Conservation (phyloP, 1,140 invertebrate species). For the Lasaia peninsularis region DNA sequence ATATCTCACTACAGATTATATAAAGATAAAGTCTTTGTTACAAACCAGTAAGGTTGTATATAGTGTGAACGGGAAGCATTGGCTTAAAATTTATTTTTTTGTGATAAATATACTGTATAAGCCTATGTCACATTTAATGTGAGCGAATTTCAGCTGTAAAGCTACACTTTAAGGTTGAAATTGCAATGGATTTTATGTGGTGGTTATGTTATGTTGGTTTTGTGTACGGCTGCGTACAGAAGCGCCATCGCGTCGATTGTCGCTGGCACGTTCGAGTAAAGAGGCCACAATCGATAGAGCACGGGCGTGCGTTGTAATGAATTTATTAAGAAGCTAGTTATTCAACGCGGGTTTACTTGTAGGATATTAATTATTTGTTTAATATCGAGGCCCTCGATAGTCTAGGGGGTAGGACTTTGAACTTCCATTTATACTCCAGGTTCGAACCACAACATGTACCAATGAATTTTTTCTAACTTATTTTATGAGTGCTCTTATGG, state of each 20-base stretch:
- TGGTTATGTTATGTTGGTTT: slow-evolving; percentile 29
- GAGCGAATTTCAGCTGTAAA: not conserved
- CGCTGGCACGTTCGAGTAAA: slow-evolving; percentile 69
- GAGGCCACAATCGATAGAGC: slow-evolving; percentile 75
- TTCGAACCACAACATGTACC: too few relatives aligned
- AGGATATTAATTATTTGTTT: not conserved
- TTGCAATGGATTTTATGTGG: not conserved
- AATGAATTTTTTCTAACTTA: too few relatives aligned
- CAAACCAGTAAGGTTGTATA: slow-evolving; percentile 33
- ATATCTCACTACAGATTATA: slow-evolving; percentile 24
- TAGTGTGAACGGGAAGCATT: slow-evolving; percentile 33
- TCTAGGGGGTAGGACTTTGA: too few relatives aligned
- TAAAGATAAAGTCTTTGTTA: slow-evolving; percentile 19
- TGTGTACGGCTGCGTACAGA: slow-evolving; percentile 58
- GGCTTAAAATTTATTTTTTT: slow-evolving; percentile 62
- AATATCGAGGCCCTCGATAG: too few relatives aligned
- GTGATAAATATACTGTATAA: slow-evolving; percentile 33
- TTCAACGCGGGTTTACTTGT: slow-evolving; percentile 37
- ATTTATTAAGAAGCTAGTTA: slow-evolving; percentile 66
- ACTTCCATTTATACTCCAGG: too few relatives aligned
- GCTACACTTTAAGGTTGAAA: not conserved
- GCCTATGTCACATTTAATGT: slow-evolving; percentile 12
- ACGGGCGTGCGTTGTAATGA: slow-evolving; percentile 74
- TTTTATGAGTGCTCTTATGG: too few relatives aligned
- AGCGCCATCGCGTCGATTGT: slow-evolving; percentile 73